These are phyloP conservation scores for Nemapogon koenigi DNA, from an alignment of 2,888 invertebrate species.

Conservation along the genomic window DNA sequence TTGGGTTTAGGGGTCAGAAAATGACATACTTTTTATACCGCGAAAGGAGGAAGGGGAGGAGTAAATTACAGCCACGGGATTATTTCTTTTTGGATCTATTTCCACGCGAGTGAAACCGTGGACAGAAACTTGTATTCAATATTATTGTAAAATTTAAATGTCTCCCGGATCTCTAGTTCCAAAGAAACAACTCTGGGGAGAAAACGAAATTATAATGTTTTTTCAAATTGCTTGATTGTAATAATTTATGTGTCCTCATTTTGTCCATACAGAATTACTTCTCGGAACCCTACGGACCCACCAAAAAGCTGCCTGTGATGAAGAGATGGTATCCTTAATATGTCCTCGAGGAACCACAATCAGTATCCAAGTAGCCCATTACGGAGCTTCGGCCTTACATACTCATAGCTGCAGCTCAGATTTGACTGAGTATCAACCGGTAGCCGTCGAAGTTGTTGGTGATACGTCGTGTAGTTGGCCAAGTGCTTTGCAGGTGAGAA, in stretches of 20 bases:
- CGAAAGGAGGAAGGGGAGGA: no score
- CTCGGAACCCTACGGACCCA: slow-evolving; percentile 90
- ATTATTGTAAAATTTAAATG: no score
- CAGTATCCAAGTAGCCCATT: slow-evolving; percentile 89
- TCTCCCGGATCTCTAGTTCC: no score
- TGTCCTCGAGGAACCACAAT: slow-evolving; percentile 94
- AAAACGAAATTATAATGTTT: no score
- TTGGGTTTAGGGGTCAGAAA: no score
- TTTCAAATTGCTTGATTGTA: no score
- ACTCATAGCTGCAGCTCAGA: slow-evolving; percentile 51
- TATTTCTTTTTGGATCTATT: no score
- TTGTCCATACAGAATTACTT: slow-evolving; percentile 76
- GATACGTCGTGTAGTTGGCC: slow-evolving; percentile 80
- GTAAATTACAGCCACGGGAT: no score
- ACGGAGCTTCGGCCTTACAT: slow-evolving; percentile 71
- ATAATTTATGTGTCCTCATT: background rate
- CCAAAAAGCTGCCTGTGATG: slow-evolving; percentile 91
- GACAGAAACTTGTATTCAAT: no score
- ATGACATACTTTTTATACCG: no score
- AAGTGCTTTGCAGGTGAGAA: slow-evolving; percentile 76
- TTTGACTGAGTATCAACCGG: slow-evolving; percentile 54
- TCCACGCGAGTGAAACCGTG: no score
- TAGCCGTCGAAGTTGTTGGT: slow-evolving; percentile 60
- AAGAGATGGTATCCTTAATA: slow-evolving; percentile 83
- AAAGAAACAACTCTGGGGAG: no score